phyloP scores from a whole-genome alignment of 1,140 invertebrate genomes.

The Manduca sexta region DNA sequence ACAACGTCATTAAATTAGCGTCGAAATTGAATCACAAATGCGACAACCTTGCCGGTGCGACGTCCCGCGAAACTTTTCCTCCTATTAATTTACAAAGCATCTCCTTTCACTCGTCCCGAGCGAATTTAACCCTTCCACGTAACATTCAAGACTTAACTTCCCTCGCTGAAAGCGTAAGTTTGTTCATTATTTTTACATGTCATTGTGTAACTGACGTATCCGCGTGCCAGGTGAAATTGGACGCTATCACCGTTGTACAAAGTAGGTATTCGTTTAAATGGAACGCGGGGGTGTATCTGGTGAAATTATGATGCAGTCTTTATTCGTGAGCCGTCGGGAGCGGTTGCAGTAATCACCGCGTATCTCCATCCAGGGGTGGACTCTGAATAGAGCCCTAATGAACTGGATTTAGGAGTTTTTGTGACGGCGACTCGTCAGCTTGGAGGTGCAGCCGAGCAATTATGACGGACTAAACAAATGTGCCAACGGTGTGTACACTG shows the following conservation, averaged over 20 bases:
- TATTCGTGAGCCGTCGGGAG: constrained; percentile 73
- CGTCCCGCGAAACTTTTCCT: constrained; percentile 69
- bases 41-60: constrained; percentile 66
- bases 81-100: constrained; percentile 72
- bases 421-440: constrained; percentile 66
- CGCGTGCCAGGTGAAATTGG: constrained; percentile 27
- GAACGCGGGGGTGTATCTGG: constrained; percentile 58
- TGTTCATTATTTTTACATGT: constrained; percentile 74
- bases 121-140: constrained; percentile 39
- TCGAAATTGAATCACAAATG: constrained; percentile 72
- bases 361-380: constrained; percentile 71
- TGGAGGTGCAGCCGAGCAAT: constrained; percentile 65
- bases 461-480: constrained; percentile 67
- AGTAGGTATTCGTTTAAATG: constrained; percentile 41
- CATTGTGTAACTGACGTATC: constrained; percentile 68
- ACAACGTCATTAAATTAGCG: constrained; percentile 72
- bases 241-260: constrained; percentile 41
- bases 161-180: constrained; percentile 46
- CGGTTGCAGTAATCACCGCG: constrained; percentile 73
- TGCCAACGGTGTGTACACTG: constrained; percentile 27
- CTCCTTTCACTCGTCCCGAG: constrained; percentile 29
- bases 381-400: constrained; percentile 71
- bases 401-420: constrained; percentile 73
- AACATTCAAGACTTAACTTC: constrained; percentile 44
- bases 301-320: constrained; percentile 74